A percentile compares a stretch with the other conserved stretches of the same genome.
Conservation (phyloP, 2,113 vertebrate species). For the Ictalurus furcatus region DNA sequence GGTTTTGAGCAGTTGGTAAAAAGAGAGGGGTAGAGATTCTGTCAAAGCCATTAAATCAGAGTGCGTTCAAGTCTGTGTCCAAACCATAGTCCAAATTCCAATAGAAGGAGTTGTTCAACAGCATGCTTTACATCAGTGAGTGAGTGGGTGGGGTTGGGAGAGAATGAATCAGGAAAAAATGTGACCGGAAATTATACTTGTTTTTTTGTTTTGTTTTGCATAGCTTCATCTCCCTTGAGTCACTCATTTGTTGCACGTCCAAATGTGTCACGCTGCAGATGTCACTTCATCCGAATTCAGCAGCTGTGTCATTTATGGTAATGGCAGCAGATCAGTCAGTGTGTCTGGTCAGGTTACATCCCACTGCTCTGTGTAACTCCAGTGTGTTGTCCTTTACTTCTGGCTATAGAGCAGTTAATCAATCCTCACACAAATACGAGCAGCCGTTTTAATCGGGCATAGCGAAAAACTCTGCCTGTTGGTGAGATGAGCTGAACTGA, state of each 20-base stretch:
- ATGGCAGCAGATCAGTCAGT: conserved; percentile 1
- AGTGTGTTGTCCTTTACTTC: conserved; percentile 1
- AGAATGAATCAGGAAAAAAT: background rate
- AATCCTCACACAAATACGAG: background rate
- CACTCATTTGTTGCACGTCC: background rate
- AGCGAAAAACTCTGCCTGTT: background rate
- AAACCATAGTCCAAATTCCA: background rate
- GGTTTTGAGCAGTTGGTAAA: background rate
- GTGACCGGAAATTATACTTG: background rate
- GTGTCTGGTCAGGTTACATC: conserved; percentile 18
- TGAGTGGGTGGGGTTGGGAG: background rate
- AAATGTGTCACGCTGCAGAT: conserved; percentile 18
- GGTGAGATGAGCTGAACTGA: background rate
- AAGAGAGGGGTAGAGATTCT: background rate
- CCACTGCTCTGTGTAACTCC: background rate
- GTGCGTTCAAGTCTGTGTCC: background rate
- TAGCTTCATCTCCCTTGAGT: background rate
- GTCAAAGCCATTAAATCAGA: background rate
- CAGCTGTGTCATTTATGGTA: conserved; percentile 28
- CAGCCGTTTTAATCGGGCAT: background rate
- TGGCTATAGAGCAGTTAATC: background rate
- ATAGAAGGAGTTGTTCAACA: background rate
- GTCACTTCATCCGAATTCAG: conserved; percentile 21
- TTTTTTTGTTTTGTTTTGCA: background rate
- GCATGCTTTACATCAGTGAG: background rate